These are phyloP conservation scores for Tyrophagus putrescentiae DNA, from an alignment of 1,140 invertebrate species.

Conservation along the genomic window DNA sequence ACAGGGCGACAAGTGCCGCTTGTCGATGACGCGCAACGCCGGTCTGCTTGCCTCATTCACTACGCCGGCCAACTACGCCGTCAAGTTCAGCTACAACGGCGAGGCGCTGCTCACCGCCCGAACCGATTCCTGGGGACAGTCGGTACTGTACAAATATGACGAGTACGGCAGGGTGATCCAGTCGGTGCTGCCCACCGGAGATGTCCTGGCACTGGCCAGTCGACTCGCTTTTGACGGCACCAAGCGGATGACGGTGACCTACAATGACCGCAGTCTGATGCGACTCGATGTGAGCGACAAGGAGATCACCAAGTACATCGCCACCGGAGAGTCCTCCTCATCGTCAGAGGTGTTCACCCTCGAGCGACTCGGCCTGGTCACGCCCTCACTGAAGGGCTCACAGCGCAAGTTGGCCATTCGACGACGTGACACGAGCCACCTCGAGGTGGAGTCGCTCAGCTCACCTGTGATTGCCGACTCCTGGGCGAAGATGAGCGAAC, in stretches of 20 bases:
- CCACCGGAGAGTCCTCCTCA: neutral
- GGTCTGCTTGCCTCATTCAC: constrained; percentile 27
- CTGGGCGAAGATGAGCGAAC: constrained; percentile 26
- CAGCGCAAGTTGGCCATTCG: constrained; percentile 7
- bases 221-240: constrained; percentile 27
- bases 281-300: constrained; percentile 73
- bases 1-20: constrained; percentile 73
- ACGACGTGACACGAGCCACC: constrained; percentile 22
- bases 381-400: neutral
- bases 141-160: constrained; percentile 76
- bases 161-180: constrained; percentile 62
- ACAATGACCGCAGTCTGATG: constrained; percentile 62
- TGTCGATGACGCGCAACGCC: constrained; percentile 47
- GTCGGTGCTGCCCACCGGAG: constrained; percentile 73
- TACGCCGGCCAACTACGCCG: constrained; percentile 26
- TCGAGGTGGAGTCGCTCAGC: constrained; percentile 28
- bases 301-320: constrained; percentile 40
- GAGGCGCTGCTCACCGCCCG: constrained; percentile 53
- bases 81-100: constrained; percentile 57
- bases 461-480: constrained; percentile 27
- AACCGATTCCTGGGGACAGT: constrained; percentile 40
- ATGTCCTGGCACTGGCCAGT: constrained; percentile 53
- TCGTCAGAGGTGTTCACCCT: neutral
- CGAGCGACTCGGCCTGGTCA: neutral
- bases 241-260: constrained; percentile 25